These are phyloP conservation scores for Carassius auratus DNA, from an alignment of 2,113 vertebrate genomes.

Conservation along the genomic window DNA sequence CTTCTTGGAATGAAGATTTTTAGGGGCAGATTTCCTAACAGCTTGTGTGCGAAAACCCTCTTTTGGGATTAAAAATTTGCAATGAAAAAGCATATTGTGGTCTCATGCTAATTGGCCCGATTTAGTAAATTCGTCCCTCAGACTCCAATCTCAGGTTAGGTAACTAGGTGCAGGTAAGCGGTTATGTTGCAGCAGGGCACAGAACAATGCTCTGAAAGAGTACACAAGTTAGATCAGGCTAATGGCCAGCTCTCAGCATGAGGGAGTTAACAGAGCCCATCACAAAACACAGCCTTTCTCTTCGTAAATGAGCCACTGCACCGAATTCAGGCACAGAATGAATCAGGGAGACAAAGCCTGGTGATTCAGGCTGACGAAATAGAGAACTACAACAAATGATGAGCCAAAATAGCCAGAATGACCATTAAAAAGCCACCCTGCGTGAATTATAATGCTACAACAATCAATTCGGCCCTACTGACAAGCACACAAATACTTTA, in stretches of 20 bases:
- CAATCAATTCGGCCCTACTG: background rate
- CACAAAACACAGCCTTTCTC: slow-evolving; percentile 18
- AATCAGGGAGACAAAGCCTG: slow-evolving; percentile 3
- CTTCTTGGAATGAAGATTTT: background rate
- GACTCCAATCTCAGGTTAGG: background rate
- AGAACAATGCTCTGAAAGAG: background rate
- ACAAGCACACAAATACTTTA: background rate
- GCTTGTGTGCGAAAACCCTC: no score
- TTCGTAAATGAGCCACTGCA: slow-evolving; percentile 20
- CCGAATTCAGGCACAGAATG: background rate
- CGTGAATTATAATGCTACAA: background rate
- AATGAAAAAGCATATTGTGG: background rate
- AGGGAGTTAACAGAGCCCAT: slow-evolving; percentile 1
- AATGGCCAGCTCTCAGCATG: slow-evolving; percentile 12
- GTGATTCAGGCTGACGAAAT: slow-evolving; percentile 27
- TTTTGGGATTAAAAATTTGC: no score
- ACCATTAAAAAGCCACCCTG: background rate
- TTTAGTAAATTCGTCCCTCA: background rate
- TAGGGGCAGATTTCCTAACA: no score
- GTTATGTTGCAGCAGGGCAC: background rate
- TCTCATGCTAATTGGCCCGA: background rate
- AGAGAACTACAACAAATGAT: background rate
- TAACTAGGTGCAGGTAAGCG: background rate
- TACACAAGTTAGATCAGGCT: slow-evolving; percentile 13
- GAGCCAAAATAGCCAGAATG: background rate